Percentiles rank a stretch among this genome's conserved stretches.
phyloP scores from a whole-genome alignment of 2,797 vertebrate genomes.

The Gastrophryne carolinensis region DNA sequence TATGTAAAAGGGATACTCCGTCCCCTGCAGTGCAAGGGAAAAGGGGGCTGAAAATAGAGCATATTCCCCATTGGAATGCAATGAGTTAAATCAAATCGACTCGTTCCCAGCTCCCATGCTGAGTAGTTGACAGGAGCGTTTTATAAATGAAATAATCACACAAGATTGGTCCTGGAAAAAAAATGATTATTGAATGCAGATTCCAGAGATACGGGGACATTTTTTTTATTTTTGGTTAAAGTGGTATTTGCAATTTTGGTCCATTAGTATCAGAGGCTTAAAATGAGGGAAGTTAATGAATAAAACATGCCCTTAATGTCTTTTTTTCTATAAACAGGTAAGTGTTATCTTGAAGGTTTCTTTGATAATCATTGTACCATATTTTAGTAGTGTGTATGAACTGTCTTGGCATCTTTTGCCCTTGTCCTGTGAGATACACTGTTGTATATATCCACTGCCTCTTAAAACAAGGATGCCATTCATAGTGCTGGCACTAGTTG shows the following conservation, averaged over 20 bases:
- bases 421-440: slow-evolving; percentile 18
- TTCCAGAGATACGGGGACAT: slow-evolving; percentile 54
- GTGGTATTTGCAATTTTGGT: slow-evolving; percentile 54
- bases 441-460: background rate
- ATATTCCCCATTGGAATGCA: background rate
- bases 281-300: slow-evolving; percentile 46
- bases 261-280: slow-evolving; percentile 52
- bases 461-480: slow-evolving; percentile 31
- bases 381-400: slow-evolving; percentile 31
- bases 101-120: slow-evolving; percentile 58
- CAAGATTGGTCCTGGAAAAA: slow-evolving; percentile 61
- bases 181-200: slow-evolving; percentile 57
- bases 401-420: slow-evolving; percentile 11
- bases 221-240: slow-evolving; percentile 54
- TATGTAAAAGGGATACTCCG: slow-evolving; percentile 43
- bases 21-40: slow-evolving; percentile 31
- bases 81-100: slow-evolving; percentile 58
- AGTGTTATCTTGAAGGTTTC: slow-evolving; percentile 48
- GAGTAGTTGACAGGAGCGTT: slow-evolving; percentile 62
- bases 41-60: background rate
- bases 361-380: slow-evolving; percentile 39
- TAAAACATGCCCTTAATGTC: slow-evolving; percentile 52
- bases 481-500: background rate
- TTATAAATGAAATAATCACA: slow-evolving; percentile 66
- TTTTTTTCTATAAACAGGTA: slow-evolving; percentile 39